Evolutionary conservation across 2,888 invertebrate species (phyloP).

Genomic region (Hemistola chrysoprasaria): DNA sequence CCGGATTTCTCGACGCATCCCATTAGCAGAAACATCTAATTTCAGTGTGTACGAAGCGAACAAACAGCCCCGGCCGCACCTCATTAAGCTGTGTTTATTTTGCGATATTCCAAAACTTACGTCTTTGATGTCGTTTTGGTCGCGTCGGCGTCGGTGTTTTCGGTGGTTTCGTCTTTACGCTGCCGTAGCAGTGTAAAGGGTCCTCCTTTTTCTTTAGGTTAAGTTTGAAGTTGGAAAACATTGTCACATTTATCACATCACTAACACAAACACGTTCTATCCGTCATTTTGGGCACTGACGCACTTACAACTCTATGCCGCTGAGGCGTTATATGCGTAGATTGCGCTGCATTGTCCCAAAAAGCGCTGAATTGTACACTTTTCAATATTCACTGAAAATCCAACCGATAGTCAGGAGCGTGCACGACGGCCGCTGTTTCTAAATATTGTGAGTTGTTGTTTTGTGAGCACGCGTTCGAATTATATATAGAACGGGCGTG

Average conservation of each 20-base stretch:
- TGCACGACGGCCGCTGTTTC: conserved; percentile 58
- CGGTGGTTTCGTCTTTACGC: conserved; percentile 79
- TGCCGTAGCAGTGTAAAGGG: conserved; percentile 73
- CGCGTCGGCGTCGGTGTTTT: conserved; percentile 80
- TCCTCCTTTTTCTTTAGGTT: conserved; percentile 77
- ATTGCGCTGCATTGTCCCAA: no score
- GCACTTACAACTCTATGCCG: background rate
- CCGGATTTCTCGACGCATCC: conserved; percentile 40
- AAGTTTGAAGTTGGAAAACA: conserved; percentile 83
- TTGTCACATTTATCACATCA: conserved; percentile 44
- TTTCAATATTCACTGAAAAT: conserved; percentile 4
- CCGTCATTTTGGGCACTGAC: conserved; percentile 17
- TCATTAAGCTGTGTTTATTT: conserved; percentile 68
- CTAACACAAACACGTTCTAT: conserved; percentile 28
- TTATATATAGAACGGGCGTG: conserved; percentile 64
- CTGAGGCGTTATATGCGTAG: no score
- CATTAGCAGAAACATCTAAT: conserved; percentile 58
- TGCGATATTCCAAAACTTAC: conserved; percentile 56
- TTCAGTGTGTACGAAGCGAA: conserved; percentile 44
- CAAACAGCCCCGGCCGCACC: conserved; percentile 50
- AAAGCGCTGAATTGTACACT: no score
- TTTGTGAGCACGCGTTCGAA: conserved; percentile 62
- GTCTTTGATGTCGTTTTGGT: conserved; percentile 74
- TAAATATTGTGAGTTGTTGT: conserved; percentile 68
- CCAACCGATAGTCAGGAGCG: conserved; percentile 38